These are phyloP conservation scores for Drosophila merina DNA, from an alignment of 2,888 invertebrate genomes.

Conservation along the genomic window DNA sequence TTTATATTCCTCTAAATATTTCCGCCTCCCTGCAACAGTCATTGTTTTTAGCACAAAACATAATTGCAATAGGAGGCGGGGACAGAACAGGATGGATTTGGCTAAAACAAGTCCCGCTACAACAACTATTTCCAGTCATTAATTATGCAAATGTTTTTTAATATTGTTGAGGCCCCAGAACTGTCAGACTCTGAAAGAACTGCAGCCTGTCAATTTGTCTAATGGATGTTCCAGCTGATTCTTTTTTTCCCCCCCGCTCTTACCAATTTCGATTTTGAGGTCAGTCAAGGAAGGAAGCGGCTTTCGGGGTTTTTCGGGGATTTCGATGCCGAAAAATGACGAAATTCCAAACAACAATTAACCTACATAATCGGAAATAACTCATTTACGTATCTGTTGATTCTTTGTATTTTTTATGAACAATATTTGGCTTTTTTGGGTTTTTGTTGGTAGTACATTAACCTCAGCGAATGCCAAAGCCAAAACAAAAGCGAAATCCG, in stretches of 20 bases:
- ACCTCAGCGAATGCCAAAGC: conserved; percentile 55
- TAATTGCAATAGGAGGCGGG: conserved; percentile 40
- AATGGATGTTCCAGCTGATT: conserved; percentile 44
- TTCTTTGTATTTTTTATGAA: conserved; percentile 52
- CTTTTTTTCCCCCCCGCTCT: not conserved
- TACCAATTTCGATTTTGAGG: conserved; percentile 2
- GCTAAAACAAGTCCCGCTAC: conserved; percentile 20
- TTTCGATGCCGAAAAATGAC: not conserved
- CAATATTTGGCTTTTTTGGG: not conserved
- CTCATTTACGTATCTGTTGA: conserved; percentile 47
- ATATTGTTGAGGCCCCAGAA: conserved; percentile 48
- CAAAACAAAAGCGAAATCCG: conserved; percentile 70
- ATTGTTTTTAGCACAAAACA: conserved; percentile 57
- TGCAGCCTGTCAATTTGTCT: conserved; percentile 59
- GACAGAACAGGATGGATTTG: conserved; percentile 21
- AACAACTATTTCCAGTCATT: conserved; percentile 67
- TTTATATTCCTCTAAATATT: conserved; percentile 58
- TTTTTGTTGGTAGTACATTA: conserved; percentile 30
- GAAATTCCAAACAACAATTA: conserved; percentile 52
- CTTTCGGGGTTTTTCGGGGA: conserved; percentile 4
- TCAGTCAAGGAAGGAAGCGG: conserved; percentile 14
- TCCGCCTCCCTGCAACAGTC: conserved; percentile 66
- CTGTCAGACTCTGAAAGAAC: conserved; percentile 6
- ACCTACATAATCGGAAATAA: conserved; percentile 56
- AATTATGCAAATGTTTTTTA: conserved; percentile 70